These are phyloP conservation scores for Agrenia bidenticulata DNA, from an alignment of 2,888 invertebrate species.

Conservation along the genomic window DNA sequence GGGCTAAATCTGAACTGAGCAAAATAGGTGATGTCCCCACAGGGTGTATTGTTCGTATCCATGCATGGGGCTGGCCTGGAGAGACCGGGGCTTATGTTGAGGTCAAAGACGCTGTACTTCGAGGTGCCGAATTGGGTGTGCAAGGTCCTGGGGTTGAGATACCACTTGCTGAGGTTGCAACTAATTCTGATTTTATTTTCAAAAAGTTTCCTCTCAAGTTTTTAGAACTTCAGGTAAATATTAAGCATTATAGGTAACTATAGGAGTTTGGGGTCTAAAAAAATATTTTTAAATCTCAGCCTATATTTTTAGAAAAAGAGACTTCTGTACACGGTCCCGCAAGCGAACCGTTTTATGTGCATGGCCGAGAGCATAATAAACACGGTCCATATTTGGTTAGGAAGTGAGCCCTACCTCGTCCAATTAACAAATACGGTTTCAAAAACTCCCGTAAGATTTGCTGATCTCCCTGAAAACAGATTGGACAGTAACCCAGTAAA, in stretches of 20 bases:
- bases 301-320: conserved; percentile 23
- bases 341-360: conserved; percentile 33
- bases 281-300: too few relatives aligned
- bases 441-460: neutral
- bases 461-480: neutral
- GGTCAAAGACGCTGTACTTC: conserved; percentile 41
- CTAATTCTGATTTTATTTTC: conserved; percentile 41
- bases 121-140: conserved; percentile 33
- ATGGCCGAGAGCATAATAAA: conserved; percentile 48
- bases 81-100: conserved; percentile 41
- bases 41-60: conserved; percentile 43
- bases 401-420: conserved; percentile 26
- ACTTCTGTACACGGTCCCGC: conserved; percentile 23
- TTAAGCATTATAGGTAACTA: neutral
- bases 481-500: conserved; percentile 12
- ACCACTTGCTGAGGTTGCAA: conserved; percentile 45
- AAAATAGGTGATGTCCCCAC: conserved; percentile 34
- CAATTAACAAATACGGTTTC: conserved; percentile 21
- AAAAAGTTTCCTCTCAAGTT: conserved; percentile 36
- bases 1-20: conserved; percentile 43
- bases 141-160: conserved; percentile 45
- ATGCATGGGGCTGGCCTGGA: conserved; percentile 52
- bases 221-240: conserved; percentile 38
- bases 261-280: too few relatives aligned
- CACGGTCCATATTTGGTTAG: conserved; percentile 48